Evolutionary conservation across 2,888 invertebrate genomes (phyloP), one percentile per base, ranked within the genome.

Genomic region (Ectemnius cavifrons): DNA sequence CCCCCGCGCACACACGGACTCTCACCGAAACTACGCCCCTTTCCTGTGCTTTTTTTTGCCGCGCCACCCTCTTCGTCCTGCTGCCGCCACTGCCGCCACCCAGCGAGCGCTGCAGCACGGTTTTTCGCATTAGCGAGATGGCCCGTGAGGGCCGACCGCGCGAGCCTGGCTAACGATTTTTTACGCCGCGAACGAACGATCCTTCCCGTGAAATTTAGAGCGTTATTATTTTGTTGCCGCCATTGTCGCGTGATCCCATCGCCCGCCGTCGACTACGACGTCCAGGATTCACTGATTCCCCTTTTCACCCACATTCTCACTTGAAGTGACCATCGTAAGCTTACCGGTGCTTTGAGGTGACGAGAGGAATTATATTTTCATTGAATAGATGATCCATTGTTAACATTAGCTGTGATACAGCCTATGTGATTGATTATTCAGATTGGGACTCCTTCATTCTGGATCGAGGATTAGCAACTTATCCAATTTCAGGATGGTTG

Each of bases 61-160:
- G 65, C 68, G 46, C 60, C 78, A 37, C 37, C 37, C 73, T 52
- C 52, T 52, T 52, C 52, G 64, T 56, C 58, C 74, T 74, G 64
- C 73, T 68, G 71, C 61, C 37, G 18, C 58, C 56, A 45, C 74
- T 66, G 47, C 23, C 37, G 45, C 66, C 52, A 18, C 45, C 45
- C 16, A 61, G 75, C 67, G 79, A 63, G 75, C 71, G 76, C 27
- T 71, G 82, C 78, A 74, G 76, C 79, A 76, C 83, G 82, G 83
- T 89, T 89, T 88, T 88, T 86, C 81, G 84, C 84, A 87, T 88
- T 88, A 88, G 84, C 84, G 85, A 85, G 84, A 79, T 79, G 77
- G 76, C 71, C 82, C 79, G 75, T 79, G 71, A 71, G 71, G 79
- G 69, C 76, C 46, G 77, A 52, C n/a, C 52, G 52, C 52, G 76